Conservation (phyloP, 2,888 invertebrate genomes). For the Diloba caeruleocephala region DNA sequence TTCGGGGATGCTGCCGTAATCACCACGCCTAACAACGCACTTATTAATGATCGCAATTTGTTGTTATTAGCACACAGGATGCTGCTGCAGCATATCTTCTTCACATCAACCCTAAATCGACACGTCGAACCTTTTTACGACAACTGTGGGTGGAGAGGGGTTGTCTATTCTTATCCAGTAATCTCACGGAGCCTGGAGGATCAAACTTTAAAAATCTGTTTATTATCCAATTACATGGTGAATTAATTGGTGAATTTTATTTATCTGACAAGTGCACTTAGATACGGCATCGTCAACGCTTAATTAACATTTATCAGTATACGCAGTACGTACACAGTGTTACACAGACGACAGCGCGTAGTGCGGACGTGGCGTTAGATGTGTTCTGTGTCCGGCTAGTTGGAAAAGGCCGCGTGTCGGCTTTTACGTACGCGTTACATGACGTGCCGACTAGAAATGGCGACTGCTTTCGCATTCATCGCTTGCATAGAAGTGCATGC, state of each 20-base stretch:
- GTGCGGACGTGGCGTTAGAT: slow-evolving; percentile 21
- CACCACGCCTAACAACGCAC: too few relatives aligned
- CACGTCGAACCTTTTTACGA: too few relatives aligned
- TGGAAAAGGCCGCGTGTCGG: slow-evolving; percentile 43
- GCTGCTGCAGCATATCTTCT: too few relatives aligned
- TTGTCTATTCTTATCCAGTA: too few relatives aligned
- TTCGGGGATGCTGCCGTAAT: too few relatives aligned
- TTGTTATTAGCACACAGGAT: too few relatives aligned
- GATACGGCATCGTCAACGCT: slow-evolving; percentile 48
- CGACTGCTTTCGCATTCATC: slow-evolving; percentile 79
- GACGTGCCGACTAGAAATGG: slow-evolving; percentile 81
- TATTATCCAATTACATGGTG: slow-evolving; percentile 9
- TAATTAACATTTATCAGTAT: slow-evolving; percentile 56
- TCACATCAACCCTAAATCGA: too few relatives aligned
- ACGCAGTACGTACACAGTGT: slow-evolving; percentile 28
- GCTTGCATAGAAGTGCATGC: slow-evolving; percentile 76
- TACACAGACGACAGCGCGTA: slow-evolving; percentile 16
- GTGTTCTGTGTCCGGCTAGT: slow-evolving; percentile 34
- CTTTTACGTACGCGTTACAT: slow-evolving; percentile 64
- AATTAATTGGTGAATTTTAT: slow-evolving; percentile 28
- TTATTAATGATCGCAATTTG: too few relatives aligned
- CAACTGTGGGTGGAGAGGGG: too few relatives aligned
- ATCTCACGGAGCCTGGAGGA: too few relatives aligned
- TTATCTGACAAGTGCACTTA: slow-evolving; percentile 46
- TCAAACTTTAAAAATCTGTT: too few relatives aligned